Evolutionary conservation across 2,888 invertebrate genomes (phyloP), one percentile per base, ranked within the genome.

Genomic region (Lepidochrysops patricia): DNA sequence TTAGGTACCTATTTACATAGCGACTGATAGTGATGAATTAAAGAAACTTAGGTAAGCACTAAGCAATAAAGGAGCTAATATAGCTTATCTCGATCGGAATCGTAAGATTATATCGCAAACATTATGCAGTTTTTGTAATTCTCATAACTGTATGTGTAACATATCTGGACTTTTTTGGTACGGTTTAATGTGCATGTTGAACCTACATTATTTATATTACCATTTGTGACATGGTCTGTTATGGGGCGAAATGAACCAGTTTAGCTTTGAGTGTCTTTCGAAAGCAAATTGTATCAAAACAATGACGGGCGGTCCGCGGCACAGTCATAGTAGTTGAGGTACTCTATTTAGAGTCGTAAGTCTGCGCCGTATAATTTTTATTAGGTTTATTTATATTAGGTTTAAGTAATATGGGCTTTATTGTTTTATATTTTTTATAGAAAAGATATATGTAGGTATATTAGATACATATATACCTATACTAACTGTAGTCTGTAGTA

Each of bases 151-250:
- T 54, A 54, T 54, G 29, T 54, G 54, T 54, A 19, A 29, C 54
- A 54, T 54, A 54, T 29, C 54, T 32, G 29, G 54, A 54, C 54
- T 54, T 32, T 54, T 54, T 54, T 54, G 54, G 54, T 7, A 32
- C 54, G 32, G 3, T 54, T 54, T 32, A 54, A 54, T 54, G 29
- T 54, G 13, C 54, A 29, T 32, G 29, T 15, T 54, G 54, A 23
- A 43, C 43, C 19, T 19, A 54, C 32, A 54, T 54, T 54, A 54
- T 32, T 54, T 54, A 29, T 54, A 29, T 54, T 54, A 32, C 54
- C 52, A 32, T 54, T 54, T 54, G 29, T 54, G 54, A 54, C 19
- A 54, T 32, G 19, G 19, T 54, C 32, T 54, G 29, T 27, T 52
- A 26, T 52, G 52, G 52, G 13, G 52, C 52, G 27, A 52, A 52